Evolutionary conservation across 2,888 invertebrate species (phyloP).

Genomic region (Coenonympha arcania): DNA sequence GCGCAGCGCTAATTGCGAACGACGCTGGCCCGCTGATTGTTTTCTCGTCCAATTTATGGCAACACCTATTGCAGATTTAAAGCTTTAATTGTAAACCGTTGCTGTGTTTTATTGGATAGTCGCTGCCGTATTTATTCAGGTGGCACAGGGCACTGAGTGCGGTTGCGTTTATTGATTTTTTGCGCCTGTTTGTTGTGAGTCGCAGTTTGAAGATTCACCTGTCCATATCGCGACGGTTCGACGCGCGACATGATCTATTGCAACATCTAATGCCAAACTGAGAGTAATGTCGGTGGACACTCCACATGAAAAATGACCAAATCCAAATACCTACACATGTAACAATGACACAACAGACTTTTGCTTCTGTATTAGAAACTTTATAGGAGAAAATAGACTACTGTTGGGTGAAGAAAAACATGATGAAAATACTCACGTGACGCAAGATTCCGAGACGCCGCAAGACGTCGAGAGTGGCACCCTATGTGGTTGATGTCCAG

Average conservation of each 20-base stretch:
- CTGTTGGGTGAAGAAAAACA: too few relatives aligned
- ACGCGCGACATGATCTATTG: constrained; percentile 39
- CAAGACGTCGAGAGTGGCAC: too few relatives aligned
- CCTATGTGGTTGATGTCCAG: too few relatives aligned
- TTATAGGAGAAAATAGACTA: too few relatives aligned
- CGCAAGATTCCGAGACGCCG: too few relatives aligned
- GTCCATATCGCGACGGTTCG: constrained; percentile 36
- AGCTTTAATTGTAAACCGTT: constrained; percentile 74
- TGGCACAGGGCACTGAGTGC: constrained; percentile 55
- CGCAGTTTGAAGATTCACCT: constrained; percentile 45
- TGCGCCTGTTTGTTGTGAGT: constrained; percentile 43
- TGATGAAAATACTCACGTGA: too few relatives aligned
- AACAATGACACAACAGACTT: too few relatives aligned
- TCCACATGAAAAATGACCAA: constrained; percentile 20
- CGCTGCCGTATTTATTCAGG: constrained; percentile 65
- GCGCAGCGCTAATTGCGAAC: constrained; percentile 71
- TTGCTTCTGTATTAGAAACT: too few relatives aligned
- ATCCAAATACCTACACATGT: too few relatives aligned
- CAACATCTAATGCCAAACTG: constrained; percentile 28
- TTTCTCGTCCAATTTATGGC: constrained; percentile 72
- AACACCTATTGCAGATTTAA: constrained; percentile 75
- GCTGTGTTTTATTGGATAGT: constrained; percentile 74
- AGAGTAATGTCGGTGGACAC: constrained; percentile 27
- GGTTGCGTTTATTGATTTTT: constrained; percentile 70
- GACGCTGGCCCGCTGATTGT: constrained; percentile 72